Base-by-base conservation (phyloP, 2,113 vertebrate genomes). In the Tautogolabrus adspersus region DNA sequence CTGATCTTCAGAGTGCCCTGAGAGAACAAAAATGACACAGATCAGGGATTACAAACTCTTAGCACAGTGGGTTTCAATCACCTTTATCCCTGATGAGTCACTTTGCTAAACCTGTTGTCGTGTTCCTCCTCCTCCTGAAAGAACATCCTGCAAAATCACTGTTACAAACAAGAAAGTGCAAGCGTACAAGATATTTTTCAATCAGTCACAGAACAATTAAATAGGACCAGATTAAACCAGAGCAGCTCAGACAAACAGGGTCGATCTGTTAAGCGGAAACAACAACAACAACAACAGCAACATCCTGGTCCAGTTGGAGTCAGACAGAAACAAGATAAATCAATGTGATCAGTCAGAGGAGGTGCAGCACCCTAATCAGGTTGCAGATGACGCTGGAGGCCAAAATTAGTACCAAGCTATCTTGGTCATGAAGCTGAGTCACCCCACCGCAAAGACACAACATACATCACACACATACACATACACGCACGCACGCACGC, bases 1-100 rank as follows among this genome's bases (percentile, higher is more conserved):
- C 97, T 98, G 88, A 99, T 98, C 95, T 99, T 99, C 94, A 97
- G 96, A 51, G 97, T 97, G 72, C 98, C 98, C 98, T 99, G 88
- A 83, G 89, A 79, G 26, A 82, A 90, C 83, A 88, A 59, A 68
- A 77, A 42, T 11, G 21, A 90, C 75, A 84, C 55, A 60, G 34
- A 78, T 83, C 46, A 64, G 59, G 22, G 19, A 54, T 83, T 63
- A 77, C 34, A 51, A 57, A 67, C 68, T 23, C 44, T 59, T 6
- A 44, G 16, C 49, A 26, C 38, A 37, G 30, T 3, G 0, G 21
- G 37, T 55, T 58, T 77, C 38, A 77, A 51, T 51, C 12, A 6
- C 26, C 21, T 56, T 67, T 60, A 40, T 34, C 21, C 61, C 47
- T 13, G 8, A 40, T 40, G 26, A 71, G 46, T 23, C 2, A 22